A percentile compares a stretch with the other conserved stretches of the same genome.
Conservation (phyloP, 1,140 invertebrate species). For the Drosophila varians region DNA sequence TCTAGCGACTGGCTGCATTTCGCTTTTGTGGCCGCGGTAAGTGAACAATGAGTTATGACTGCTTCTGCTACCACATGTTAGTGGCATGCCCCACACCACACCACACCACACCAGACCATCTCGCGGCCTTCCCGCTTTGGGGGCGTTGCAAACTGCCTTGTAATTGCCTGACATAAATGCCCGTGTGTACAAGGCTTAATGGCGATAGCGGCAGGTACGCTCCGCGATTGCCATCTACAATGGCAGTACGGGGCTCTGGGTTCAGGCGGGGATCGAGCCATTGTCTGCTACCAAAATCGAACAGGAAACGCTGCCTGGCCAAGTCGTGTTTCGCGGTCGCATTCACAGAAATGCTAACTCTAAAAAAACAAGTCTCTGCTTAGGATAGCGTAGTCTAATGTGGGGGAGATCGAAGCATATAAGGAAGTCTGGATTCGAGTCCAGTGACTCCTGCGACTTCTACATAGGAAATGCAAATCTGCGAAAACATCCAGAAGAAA, state of each 20-base stretch:
- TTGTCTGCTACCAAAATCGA: constrained; percentile 42
- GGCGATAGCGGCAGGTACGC: constrained; percentile 36
- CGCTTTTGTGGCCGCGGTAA: constrained; percentile 43
- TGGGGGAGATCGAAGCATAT: constrained; percentile 2
- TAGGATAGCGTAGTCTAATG: background rate
- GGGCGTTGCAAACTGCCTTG: constrained; percentile 52
- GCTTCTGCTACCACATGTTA: background rate
- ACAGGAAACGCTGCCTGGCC: constrained; percentile 31
- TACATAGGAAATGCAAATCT: constrained; percentile 28
- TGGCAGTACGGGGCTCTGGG: background rate
- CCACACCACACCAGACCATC: too few species aligned
- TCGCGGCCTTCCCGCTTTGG: background rate
- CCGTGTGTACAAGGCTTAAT: constrained; percentile 55
- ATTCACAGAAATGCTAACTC: background rate
- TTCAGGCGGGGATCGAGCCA: background rate
- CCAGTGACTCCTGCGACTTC: background rate
- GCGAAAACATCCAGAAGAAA: background rate
- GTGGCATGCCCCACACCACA: background rate
- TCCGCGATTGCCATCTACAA: constrained; percentile 48
- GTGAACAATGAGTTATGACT: constrained; percentile 56
- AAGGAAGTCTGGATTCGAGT: constrained; percentile 1
- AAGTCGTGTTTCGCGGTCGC: constrained; percentile 9
- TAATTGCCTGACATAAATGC: constrained; percentile 63
- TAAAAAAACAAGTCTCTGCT: background rate
- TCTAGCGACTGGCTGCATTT: constrained; percentile 8